Base-by-base conservation (phyloP, 2,113 vertebrate species). In the Microtus montanus region DNA sequence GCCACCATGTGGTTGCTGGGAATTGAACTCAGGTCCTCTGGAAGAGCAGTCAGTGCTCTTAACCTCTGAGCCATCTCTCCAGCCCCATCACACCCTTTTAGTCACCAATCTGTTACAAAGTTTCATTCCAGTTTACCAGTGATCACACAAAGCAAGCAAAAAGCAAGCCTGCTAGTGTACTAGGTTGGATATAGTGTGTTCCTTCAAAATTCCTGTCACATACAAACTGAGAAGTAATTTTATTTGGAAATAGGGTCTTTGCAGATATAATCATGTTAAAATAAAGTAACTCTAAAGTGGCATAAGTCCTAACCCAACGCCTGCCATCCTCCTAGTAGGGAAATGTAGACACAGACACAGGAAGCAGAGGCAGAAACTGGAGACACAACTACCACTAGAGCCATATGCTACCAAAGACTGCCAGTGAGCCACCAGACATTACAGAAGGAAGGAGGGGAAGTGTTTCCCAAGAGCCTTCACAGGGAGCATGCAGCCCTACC, bases 71-170 rank as follows among this genome's bases (percentile, higher is more conserved):
- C n/a, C n/a, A n/a, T n/a, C n/a, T n/a, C n/a, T n/a, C n/a, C n/a
- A n/a, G n/a, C n/a, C n/a, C n/a, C 41, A 68, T 96, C 87, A 44
- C 64, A 95, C 52, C 64, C 75, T 92, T 52, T 89, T 66, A 75
- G 90, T 96, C 93, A 87, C 64, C 91, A 91, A 70, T 95, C 94
- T 90, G 87, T 92, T 70, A 93, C 7, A 33, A 93, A 87, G 82
- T 93, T 94, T 96, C 96, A 87, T 70, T 95, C 91, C 84, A 96
- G 83, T 87, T 95, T 89, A 75, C 54, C 87, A 96, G 0, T 47
- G 68, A 95, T 71, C 74, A 47, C 74, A 26, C 63, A 95, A 26
- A 92, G 30, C 15, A 85, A 88, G 49, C 54, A 64, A 96, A 96
- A 93, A 47, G 14, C 74, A 93, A 85, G 47, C 64, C 28, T 58